Evolutionary conservation across 2,113 vertebrate species (phyloP).

Genomic region (Albula goreensis): DNA sequence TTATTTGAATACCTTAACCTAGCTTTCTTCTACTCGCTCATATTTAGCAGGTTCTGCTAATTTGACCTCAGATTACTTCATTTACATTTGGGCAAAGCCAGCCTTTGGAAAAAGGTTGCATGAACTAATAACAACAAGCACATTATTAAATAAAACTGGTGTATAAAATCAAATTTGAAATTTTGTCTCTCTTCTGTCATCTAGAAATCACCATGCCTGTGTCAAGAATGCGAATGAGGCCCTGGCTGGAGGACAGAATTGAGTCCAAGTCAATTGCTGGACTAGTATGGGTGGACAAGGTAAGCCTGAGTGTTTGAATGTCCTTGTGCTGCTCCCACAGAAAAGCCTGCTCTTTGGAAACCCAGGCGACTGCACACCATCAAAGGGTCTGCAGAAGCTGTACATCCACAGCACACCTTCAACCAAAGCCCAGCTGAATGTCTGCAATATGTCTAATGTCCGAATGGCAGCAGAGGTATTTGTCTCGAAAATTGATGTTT

Average conservation of each 20-base stretch:
- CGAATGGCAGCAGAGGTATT: not conserved
- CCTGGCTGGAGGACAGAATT: slow-evolving; percentile 90
- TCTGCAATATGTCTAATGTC: not conserved
- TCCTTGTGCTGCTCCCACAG: not conserved
- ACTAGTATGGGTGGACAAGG: slow-evolving; percentile 90
- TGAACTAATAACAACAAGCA: too few relatives aligned
- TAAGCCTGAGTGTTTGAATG: slow-evolving; percentile 46
- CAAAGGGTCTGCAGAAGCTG: too few relatives aligned
- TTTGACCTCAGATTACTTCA: too few relatives aligned
- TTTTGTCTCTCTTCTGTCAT: not conserved
- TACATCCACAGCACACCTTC: not conserved
- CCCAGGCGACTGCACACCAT: not conserved
- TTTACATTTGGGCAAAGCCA: too few relatives aligned
- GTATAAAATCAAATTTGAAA: not conserved
- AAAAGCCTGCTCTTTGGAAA: not conserved
- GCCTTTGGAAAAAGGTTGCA: not conserved
- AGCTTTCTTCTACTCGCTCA: too few relatives aligned
- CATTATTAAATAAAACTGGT: too few relatives aligned
- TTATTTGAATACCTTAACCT: too few relatives aligned
- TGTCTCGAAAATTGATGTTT: not conserved
- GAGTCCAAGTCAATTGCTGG: slow-evolving; percentile 80
- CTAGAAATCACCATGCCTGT: slow-evolving; percentile 80
- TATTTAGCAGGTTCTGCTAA: too few relatives aligned
- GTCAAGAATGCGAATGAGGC: slow-evolving; percentile 90
- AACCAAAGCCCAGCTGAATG: not conserved